Evolutionary conservation across 2,888 invertebrate genomes (phyloP), one percentile per base, ranked within the genome.

Genomic region (Octodonta nipae): DNA sequence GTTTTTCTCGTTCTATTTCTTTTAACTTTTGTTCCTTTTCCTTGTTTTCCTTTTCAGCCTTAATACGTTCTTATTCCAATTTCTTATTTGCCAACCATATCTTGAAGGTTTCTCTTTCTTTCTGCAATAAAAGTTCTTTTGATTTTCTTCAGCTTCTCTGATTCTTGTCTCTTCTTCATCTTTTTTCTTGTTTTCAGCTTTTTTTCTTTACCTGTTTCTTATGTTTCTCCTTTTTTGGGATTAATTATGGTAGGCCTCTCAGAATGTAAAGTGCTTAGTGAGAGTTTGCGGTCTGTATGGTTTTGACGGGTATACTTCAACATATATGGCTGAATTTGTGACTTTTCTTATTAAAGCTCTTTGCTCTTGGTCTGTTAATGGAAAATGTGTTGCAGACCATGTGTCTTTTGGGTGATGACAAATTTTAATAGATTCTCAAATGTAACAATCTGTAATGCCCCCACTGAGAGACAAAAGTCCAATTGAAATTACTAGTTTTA

Each of bases 311-410:
- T n/a, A n/a, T n/a, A n/a, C 51, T 49, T 73, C 74, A 2, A 73
- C 64, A 40, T 66, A 73, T 40, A 73, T 73, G 4, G 75, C 73
- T 1, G 73, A 67, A 50, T 74, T 73, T 31, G 73, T 67, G 46
- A 70, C 71, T 36, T 71, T 66, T 40, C 58, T 46, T 8, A 50
- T 36, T 8, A 52, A 32, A 27, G 35, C 41, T 17, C 34, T 42
- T 14, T 36, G 32, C 10, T 38, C 29, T n/a, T n/a, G n/a, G n/a
- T n/a, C n/a, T n/a, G n/a, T n/a, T n/a, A n/a, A n/a, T 13, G 29
- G 27, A 29, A 34, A 31, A 8, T 28, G n/a, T n/a, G n/a, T 33
- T 11, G 22, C n/a, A n/a, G 22, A 11, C 10, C 22, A 10, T 11
- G n/a, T 11, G 10, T n/a, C 10, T 15, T 15, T 28, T 11, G 28